These are phyloP conservation scores for Eurois occulta DNA, from an alignment of 2,888 invertebrate species.

Conservation along the genomic window DNA sequence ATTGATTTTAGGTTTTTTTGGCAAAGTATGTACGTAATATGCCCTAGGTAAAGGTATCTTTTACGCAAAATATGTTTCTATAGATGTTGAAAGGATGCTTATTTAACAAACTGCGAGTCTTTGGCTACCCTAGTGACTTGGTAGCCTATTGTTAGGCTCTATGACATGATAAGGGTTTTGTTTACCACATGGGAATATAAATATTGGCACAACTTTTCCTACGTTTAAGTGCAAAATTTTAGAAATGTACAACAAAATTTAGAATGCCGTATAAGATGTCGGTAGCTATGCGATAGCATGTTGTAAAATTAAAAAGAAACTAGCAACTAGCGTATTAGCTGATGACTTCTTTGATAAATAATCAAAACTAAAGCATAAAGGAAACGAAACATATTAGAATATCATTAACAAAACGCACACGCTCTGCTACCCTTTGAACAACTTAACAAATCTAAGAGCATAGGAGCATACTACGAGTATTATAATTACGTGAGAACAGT, in stretches of 20 bases:
- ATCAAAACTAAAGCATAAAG: background rate
- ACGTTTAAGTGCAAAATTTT: background rate
- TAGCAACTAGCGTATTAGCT: background rate
- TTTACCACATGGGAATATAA: background rate
- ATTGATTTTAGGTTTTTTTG: constrained; percentile 42
- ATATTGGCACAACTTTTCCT: constrained; percentile 1
- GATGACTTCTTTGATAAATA: background rate
- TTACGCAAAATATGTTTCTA: background rate
- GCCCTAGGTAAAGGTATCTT: background rate
- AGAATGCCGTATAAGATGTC: background rate
- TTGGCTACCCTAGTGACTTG: background rate
- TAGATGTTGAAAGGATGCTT: background rate
- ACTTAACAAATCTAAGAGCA: constrained; percentile 49
- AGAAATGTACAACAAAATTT: background rate
- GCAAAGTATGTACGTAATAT: background rate
- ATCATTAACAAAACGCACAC: constrained; percentile 24
- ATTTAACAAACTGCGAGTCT: background rate
- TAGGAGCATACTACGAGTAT: constrained; percentile 52
- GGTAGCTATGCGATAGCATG: too few species aligned
- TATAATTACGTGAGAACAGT: constrained; percentile 64
- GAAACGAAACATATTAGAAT: constrained; percentile 1
- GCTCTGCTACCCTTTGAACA: constrained; percentile 18
- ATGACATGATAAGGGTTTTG: background rate
- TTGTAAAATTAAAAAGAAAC: background rate
- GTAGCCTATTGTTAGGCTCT: background rate